Evolutionary conservation across 2,797 vertebrate genomes (phyloP).

Genomic region (Rhinoraja longicauda): DNA sequence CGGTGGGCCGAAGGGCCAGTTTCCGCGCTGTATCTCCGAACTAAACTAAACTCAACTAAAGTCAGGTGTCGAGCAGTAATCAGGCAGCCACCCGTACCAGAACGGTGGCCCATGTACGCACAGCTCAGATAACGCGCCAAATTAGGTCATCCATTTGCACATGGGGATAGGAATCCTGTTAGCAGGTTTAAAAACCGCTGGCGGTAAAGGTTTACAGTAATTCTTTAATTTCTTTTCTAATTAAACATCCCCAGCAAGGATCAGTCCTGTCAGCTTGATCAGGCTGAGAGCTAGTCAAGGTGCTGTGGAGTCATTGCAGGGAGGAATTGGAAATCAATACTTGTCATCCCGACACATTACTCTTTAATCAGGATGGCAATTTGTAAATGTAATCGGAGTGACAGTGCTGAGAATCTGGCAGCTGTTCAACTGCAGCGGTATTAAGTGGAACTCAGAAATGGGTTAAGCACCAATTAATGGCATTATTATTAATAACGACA

Average conservation of each 20-base stretch:
- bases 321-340: constrained; percentile 64
- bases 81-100: neutral
- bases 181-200: constrained; percentile 47
- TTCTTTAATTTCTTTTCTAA: constrained; percentile 57
- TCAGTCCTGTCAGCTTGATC: constrained; percentile 51
- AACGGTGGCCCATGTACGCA: neutral
- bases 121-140: constrained; percentile 45
- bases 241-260: constrained; percentile 58
- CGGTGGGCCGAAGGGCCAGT: too few species aligned
- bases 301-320: constrained; percentile 58
- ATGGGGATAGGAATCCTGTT: constrained; percentile 40
- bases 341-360: constrained; percentile 51
- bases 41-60: too few species aligned
- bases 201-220: constrained; percentile 52
- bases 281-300: constrained; percentile 43
- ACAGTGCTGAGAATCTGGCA: constrained; percentile 46
- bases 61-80: neutral
- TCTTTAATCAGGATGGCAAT: constrained; percentile 55
- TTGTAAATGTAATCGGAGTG: constrained; percentile 53
- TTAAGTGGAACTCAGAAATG: constrained; percentile 44
- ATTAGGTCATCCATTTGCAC: constrained; percentile 44
- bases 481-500: constrained; percentile 48
- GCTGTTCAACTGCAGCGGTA: constrained; percentile 43
- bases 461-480: constrained; percentile 42
- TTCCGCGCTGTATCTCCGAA: too few species aligned